phyloP scores from a whole-genome alignment of 1,140 invertebrate species.

The Sipha flava region DNA sequence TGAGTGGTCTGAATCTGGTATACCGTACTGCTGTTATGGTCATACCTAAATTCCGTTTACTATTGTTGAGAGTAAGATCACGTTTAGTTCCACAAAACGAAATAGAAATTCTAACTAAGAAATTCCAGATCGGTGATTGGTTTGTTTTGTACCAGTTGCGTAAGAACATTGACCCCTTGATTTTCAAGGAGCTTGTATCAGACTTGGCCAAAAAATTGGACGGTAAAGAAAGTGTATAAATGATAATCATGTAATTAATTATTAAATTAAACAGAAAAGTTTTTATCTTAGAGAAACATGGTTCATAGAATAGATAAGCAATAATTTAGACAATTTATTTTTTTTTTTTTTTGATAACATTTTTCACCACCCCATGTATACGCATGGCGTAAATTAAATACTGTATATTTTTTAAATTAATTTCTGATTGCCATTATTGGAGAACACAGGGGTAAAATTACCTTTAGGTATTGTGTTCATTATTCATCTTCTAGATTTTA shows the following conservation, averaged over 20 bases:
- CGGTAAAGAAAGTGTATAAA: not conserved
- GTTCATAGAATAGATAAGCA: conserved; percentile 14
- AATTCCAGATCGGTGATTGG: no score
- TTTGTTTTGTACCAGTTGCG: conserved; percentile 81
- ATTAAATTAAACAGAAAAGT: no score
- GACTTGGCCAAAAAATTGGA: conserved; percentile 61
- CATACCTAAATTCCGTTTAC: conserved; percentile 61
- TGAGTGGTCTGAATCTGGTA: conserved; percentile 55
- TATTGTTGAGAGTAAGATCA: conserved; percentile 69
- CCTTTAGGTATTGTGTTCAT: conserved; percentile 20
- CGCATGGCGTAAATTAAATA: not conserved
- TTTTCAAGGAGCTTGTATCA: conserved; percentile 74
- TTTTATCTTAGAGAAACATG: no score
- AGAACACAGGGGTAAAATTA: not conserved
- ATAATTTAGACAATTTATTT: conserved; percentile 28
- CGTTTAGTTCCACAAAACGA: conserved; percentile 65
- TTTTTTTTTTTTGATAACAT: not conserved
- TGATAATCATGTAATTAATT: no score
- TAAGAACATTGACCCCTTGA: conserved; percentile 83
- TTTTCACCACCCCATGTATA: not conserved
- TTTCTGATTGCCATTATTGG: not conserved
- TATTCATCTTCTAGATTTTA: not conserved
- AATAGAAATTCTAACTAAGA: conserved; percentile 65
- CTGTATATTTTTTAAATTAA: not conserved
- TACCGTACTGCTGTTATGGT: conserved; percentile 66